Base-by-base conservation (phyloP, 1,140 invertebrate species). In the roundworm (Caenorhabditis elegans) region DNA sequence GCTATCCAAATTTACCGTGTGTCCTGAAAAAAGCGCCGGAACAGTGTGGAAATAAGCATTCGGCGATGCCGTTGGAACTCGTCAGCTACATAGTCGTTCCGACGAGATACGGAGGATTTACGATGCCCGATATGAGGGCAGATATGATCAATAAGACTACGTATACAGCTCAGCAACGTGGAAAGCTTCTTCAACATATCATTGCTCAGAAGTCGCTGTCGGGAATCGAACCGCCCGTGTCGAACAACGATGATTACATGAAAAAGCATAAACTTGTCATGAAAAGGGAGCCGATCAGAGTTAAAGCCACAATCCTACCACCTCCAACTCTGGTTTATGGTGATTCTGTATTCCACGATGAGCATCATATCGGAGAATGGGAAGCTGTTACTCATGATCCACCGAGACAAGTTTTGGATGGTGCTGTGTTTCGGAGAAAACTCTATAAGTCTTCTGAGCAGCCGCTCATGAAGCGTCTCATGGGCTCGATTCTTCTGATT, bases 171-270 rank as follows among this genome's bases (percentile, higher is more conserved):
- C 2, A 43, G 10, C 28, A 53, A 22, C 26, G 77, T 10, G 15
- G 28, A 3, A 0, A 19, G 3, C 11, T 79, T 6, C 28, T 79
- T 34, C 8, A 39, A 8, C 10, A 43, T 2, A 60, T 80, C 43
- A n/a, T 55, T n/a, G 28, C 10, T 13, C 31, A 55, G 1, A 19
- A 75, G n/a, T n/a, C n/a, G n/a, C n/a, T n/a, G n/a, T n/a, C n/a
- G n/a, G 24, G 26, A 75, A 48, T 34, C 13, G 79, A 4, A 39
- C 34, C 28, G 11, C 31, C 34, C 17, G 28, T 75, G 1, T 24
- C 48, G 19, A 39, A 75, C n/a, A 46, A 80, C 28, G 43, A 80
- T 17, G 19, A 47, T 11, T 49, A 76, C 60, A 75, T 80, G 79
- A 28, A 34, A 17, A 31, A 8, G 3, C 24, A 36, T 39, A 43